Percentiles rank a stretch among this genome's conserved stretches.
Conservation (phyloP, 2,113 vertebrate genomes). For the Clupea harengus region DNA sequence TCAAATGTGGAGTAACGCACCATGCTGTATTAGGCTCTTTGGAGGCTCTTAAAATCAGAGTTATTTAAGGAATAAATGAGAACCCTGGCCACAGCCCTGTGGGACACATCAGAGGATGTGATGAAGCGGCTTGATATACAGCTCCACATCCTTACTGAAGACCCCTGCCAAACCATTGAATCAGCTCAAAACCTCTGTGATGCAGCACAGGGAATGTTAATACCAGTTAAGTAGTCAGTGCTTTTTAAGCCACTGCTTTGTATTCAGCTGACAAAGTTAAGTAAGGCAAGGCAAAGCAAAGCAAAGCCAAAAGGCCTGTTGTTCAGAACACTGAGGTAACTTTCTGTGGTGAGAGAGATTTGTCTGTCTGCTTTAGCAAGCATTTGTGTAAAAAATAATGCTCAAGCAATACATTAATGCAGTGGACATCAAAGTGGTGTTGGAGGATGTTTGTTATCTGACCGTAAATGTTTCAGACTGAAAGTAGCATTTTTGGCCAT, state of each 20-base stretch:
- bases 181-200: not conserved
- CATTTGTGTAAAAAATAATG: not conserved
- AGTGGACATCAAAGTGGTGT: not conserved
- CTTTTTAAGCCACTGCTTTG: constrained; percentile 6
- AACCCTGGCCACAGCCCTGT: not conserved
- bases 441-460: not conserved
- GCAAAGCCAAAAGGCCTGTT: not conserved
- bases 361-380: not conserved
- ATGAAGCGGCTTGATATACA: constrained; percentile 47
- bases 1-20: not conserved
- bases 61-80: not conserved
- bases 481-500: constrained; percentile 32
- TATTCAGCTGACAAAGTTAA: not conserved
- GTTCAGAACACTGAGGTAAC: not conserved
- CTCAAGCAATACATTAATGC: not conserved
- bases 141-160: constrained; percentile 34
- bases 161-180: constrained; percentile 12
- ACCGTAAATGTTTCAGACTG: constrained; percentile 18
- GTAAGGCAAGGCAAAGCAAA: not conserved
- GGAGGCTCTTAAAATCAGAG: not conserved
- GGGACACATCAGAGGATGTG: constrained; percentile 49
- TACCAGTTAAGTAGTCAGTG: not conserved
- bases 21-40: not conserved
- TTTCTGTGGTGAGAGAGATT: not conserved
- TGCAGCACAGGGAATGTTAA: not conserved